Percentiles rank a stretch among this genome's conserved stretches.
Conservation (phyloP, 2,797 vertebrate species). For the Hapalemur alaotrensis region DNA sequence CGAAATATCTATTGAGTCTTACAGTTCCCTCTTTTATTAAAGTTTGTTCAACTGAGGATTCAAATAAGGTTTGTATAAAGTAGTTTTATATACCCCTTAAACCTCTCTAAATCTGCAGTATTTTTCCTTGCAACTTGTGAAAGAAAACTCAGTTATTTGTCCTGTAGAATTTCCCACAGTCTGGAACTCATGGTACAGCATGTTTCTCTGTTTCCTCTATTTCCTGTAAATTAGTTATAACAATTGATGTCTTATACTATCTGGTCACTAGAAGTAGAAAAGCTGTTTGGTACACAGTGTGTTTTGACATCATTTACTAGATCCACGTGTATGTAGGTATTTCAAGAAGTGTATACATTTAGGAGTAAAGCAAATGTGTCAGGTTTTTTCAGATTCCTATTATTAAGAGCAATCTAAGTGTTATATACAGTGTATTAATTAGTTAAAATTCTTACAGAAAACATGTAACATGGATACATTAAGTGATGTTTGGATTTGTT, state of each 20-base stretch:
- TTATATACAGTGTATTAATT: background rate
- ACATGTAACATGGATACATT: background rate
- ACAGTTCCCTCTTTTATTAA: background rate
- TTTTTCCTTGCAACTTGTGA: constrained; percentile 7
- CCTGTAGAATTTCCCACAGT: background rate
- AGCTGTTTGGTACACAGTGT: background rate
- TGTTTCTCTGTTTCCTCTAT: background rate
- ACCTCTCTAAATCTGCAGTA: background rate
- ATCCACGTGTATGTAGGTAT: background rate
- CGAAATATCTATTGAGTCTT: background rate
- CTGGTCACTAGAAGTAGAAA: background rate
- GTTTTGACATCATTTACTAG: background rate
- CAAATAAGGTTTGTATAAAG: background rate
- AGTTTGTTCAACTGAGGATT: background rate
- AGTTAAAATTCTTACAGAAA: constrained; percentile 18
- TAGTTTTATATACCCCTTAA: background rate
- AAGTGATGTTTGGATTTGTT: constrained; percentile 10
- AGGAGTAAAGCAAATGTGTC: background rate
- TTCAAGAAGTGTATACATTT: background rate
- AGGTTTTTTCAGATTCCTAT: background rate
- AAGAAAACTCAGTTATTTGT: constrained; percentile 12
- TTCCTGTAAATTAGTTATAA: constrained; percentile 27
- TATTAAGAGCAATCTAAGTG: background rate
- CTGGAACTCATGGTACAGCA: background rate
- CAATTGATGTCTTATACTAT: background rate